Evolutionary conservation across 2,888 invertebrate species (phyloP).

Genomic region (Myathropa florea): DNA sequence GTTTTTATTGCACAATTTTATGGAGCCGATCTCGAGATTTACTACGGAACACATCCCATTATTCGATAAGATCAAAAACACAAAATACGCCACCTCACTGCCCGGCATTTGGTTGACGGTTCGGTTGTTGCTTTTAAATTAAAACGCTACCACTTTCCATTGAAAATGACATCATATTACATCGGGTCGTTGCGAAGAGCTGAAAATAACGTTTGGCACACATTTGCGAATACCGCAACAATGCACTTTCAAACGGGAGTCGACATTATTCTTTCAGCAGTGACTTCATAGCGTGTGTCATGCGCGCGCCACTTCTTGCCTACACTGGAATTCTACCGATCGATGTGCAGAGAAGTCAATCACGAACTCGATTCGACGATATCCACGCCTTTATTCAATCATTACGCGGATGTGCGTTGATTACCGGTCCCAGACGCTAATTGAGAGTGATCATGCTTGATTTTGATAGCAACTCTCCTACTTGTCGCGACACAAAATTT

Average conservation of each 20-base stretch:
- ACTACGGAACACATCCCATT: not conserved
- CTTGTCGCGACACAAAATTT: not conserved
- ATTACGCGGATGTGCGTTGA: too few species aligned
- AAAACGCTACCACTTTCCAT: not conserved
- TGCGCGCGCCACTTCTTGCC: constrained; percentile 21
- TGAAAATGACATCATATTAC: constrained; percentile 41
- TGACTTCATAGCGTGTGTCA: not conserved
- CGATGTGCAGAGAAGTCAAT: not conserved
- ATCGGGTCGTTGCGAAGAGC: constrained; percentile 5
- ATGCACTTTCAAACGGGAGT: not conserved
- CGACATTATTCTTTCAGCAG: not conserved
- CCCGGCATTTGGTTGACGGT: too few species aligned
- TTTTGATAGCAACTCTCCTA: not conserved
- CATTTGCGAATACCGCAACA: constrained; percentile 10
- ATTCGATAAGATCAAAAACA: not conserved
- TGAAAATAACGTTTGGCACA: constrained; percentile 51
- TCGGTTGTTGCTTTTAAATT: too few species aligned
- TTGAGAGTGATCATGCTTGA: not conserved
- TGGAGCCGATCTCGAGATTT: not conserved
- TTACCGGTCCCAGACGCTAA: not conserved
- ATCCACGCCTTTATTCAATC: constrained; percentile 4
- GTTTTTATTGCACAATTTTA: not conserved
- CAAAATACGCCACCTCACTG: not conserved
- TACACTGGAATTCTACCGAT: constrained; percentile 21
- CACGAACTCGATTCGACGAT: not conserved